These are phyloP conservation scores for Collichthys lucidus DNA, from an alignment of 2,113 vertebrate species.

Conservation along the genomic window DNA sequence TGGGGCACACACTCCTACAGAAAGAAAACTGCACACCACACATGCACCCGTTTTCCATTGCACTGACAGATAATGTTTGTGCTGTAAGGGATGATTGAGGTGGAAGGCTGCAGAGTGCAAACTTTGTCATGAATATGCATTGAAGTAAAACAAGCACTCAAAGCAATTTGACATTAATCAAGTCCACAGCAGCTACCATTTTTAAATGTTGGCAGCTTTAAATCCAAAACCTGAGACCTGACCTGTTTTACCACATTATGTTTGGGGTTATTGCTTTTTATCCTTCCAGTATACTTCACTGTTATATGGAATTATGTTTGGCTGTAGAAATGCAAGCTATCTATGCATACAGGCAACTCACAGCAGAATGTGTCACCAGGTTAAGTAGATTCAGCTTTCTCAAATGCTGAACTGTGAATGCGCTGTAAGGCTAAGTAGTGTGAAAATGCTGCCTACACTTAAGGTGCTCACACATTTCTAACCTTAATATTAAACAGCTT, in stretches of 20 bases:
- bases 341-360: conserved; percentile 18
- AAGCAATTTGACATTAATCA: neutral
- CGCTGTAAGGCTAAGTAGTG: conserved; percentile 21
- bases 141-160: neutral
- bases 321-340: conserved; percentile 10
- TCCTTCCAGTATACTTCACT: conserved; percentile 3
- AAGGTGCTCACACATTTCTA: conserved; percentile 26
- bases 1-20: neutral
- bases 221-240: no score
- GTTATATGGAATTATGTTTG: conserved; percentile 12
- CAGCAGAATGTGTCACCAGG: conserved; percentile 39
- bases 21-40: neutral
- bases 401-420: conserved; percentile 35
- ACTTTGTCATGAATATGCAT: neutral
- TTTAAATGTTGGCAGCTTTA: neutral
- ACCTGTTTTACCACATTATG: neutral
- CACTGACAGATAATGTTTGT: neutral
- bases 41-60: neutral
- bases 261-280: neutral
- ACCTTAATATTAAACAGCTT: conserved; percentile 29
- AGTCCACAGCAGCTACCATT: neutral
- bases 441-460: conserved; percentile 35
- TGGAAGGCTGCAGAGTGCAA: neutral
- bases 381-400: conserved; percentile 51
- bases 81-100: neutral